Evolutionary conservation across 2,888 invertebrate genomes (phyloP).

Genomic region (Caradrina clavipalpis): DNA sequence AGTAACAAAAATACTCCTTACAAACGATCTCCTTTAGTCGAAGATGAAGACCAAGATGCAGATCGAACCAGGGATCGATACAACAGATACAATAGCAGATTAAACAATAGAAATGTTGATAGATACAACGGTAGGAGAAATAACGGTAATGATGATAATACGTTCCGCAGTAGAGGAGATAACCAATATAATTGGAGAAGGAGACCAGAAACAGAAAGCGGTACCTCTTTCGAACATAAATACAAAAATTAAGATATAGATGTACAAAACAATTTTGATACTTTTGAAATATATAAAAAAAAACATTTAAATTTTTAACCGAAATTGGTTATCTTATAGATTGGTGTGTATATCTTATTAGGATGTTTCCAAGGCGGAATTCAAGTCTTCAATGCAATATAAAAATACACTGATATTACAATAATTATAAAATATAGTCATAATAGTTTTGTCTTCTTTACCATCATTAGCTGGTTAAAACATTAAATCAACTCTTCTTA

Average conservation of each 20-base stretch:
- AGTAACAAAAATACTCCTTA: slow-evolving; percentile 30
- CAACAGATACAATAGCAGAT: slow-evolving; percentile 42
- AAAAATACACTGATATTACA: slow-evolving; percentile 1
- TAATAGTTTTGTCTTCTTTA: slow-evolving; percentile 1
- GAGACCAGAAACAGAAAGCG: slow-evolving; percentile 51
- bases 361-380: not conserved
- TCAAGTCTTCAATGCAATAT: not conserved
- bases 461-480: not conserved
- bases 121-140: slow-evolving; percentile 16
- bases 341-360: not conserved
- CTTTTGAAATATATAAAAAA: slow-evolving; percentile 9
- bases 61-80: slow-evolving; percentile 40
- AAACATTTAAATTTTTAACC: too few relatives aligned
- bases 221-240: slow-evolving; percentile 71
- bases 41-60: slow-evolving; percentile 51
- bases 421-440: not conserved
- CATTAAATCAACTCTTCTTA: not conserved
- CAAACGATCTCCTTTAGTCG: slow-evolving; percentile 60
- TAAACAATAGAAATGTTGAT: slow-evolving; percentile 15
- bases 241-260: slow-evolving; percentile 67
- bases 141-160: slow-evolving; percentile 1
- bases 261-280: not conserved
- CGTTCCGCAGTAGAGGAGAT: slow-evolving; percentile 33
- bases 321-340: not conserved
- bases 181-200: slow-evolving; percentile 41